Percentiles rank a stretch among this genome's conserved stretches.
Conservation (phyloP, 2,113 vertebrate species). For the Tursiops truncatus region DNA sequence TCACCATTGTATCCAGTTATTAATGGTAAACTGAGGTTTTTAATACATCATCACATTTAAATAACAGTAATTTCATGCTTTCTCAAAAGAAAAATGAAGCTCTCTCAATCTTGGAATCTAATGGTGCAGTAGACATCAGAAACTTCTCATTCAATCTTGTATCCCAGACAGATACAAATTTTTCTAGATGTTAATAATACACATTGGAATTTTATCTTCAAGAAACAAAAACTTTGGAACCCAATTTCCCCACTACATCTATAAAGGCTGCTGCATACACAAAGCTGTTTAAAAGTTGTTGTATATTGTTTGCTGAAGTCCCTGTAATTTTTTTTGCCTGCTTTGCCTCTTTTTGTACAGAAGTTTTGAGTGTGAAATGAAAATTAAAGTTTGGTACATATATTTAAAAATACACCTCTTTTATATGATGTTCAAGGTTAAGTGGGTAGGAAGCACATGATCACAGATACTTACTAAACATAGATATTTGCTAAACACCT, state of each 20-base stretch:
- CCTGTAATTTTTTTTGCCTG: conserved; percentile 71
- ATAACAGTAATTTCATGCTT: conserved; percentile 12
- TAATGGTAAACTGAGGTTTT: not conserved
- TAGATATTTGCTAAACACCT: not conserved
- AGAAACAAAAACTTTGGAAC: conserved; percentile 57
- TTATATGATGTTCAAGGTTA: not conserved
- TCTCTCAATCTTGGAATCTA: not conserved
- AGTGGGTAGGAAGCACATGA: not conserved
- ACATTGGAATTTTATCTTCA: conserved; percentile 68
- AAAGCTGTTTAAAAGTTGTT: conserved; percentile 69
- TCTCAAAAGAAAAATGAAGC: not conserved
- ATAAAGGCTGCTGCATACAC: conserved; percentile 63
- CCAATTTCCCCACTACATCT: conserved; percentile 69
- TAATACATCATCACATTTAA: not conserved
- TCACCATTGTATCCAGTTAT: not conserved
- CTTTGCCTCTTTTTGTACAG: conserved; percentile 82
- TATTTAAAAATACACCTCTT: conserved; percentile 56
- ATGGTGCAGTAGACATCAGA: not conserved
- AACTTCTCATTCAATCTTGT: not conserved
- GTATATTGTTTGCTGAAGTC: conserved; percentile 75
- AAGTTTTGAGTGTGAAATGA: conserved; percentile 80
- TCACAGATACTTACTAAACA: not conserved
- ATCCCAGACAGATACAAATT: not conserved
- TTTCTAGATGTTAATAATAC: conserved; percentile 47
- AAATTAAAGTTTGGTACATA: conserved; percentile 83